Base-by-base conservation (phyloP, 2,797 vertebrate genomes). In the Pangasius macronema region DNA sequence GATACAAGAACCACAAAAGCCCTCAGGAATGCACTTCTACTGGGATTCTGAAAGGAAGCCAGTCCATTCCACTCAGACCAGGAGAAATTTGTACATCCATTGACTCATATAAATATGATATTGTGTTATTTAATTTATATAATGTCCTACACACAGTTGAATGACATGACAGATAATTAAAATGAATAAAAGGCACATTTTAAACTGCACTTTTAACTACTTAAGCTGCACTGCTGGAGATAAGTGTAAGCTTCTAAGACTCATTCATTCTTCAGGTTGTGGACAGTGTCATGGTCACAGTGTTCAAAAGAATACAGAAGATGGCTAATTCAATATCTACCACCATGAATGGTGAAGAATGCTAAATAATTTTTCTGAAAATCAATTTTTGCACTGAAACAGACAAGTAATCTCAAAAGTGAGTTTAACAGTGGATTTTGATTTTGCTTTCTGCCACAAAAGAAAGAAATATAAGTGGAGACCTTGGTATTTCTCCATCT, bases 401-500 rank as follows among this genome's bases (percentile, higher is more conserved):
- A 49, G 49, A 55, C 33, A 86, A 57, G 72, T 85, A 65, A 33
- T 82, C 55, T 89, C 20, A 67, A 72, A 87, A 88, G 68, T 3
- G n/a, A 72, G 61, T 86, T 84, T 79, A 63, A 82, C 84, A 84
- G 68, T 67, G 46, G 51, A 79, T 55, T 82, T 61, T 85, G 82
- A 86, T 87, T 88, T 87, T 87, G 76, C 81, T 84, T 83, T 80
- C 87, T 87, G 80, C 83, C 76, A 94, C 93, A 93, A 94, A 95
- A 80, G 72, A 85, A 51, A 83, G 57, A 86, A 84, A 88, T 89
- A 89, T 46, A 90, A 90, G 33, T 81, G 53, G 87, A 88, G 88
- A 91, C 87, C 84, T 91, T 91, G 87, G 83, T 85, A 87, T 85
- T 85, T 88, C 89, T 72, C 83, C 81, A 73, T 83, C 53, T n/a